These are phyloP conservation scores for Aradophagus sp. DNA, from an alignment of 1,140 invertebrate genomes.

Conservation along the genomic window DNA sequence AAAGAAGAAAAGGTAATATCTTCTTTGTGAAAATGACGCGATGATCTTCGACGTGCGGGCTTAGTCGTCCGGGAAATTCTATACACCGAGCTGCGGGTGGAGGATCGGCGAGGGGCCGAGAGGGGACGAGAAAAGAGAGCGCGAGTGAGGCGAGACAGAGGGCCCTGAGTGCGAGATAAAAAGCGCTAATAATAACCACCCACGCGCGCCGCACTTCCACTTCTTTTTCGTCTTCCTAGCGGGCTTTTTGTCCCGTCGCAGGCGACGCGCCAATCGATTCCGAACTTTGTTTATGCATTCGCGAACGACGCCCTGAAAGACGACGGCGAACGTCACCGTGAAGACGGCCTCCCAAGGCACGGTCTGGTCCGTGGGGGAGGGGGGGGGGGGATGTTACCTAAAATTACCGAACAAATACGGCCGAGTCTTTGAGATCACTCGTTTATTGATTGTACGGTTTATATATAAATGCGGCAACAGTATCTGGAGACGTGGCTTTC, in stretches of 20 bases:
- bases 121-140: constrained; percentile 9
- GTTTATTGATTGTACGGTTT: too few species aligned
- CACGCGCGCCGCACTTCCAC: constrained; percentile 30
- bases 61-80: constrained; percentile 49
- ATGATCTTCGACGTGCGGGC: constrained; percentile 52
- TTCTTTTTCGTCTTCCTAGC: constrained; percentile 10
- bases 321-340: not conserved
- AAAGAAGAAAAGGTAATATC: constrained; percentile 35
- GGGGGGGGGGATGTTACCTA: too few species aligned
- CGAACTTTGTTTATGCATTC: constrained; percentile 24
- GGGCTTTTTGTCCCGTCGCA: constrained; percentile 13
- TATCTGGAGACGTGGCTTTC: too few species aligned
- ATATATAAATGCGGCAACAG: too few species aligned
- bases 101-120: constrained; percentile 21
- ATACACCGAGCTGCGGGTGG: constrained; percentile 42
- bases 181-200: constrained; percentile 53
- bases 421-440: too few species aligned
- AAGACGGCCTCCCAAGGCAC: not conserved
- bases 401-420: too few species aligned
- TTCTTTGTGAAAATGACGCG: constrained; percentile 51
- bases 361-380: too few species aligned
- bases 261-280: constrained; percentile 30
- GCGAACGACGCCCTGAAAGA: constrained; percentile 15
- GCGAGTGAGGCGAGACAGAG: constrained; percentile 27
- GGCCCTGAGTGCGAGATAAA: constrained; percentile 31